Evolutionary conservation across 2,113 vertebrate species (phyloP).

Genomic region (Typhlomys cinereus): DNA sequence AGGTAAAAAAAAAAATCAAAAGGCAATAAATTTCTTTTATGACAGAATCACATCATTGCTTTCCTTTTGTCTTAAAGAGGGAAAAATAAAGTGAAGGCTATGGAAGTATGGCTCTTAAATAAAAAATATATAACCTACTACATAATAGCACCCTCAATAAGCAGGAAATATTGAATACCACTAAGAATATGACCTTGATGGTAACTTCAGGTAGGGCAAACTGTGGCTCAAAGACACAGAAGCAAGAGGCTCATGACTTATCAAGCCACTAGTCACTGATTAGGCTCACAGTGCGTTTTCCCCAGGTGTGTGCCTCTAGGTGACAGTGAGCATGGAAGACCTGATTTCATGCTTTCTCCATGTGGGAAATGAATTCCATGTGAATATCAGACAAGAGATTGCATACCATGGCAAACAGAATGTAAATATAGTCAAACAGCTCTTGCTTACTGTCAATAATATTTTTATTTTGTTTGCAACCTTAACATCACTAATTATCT

Average conservation of each 20-base stretch:
- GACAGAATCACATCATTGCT: not conserved
- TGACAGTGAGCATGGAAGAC: not conserved
- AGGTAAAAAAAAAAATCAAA: not conserved
- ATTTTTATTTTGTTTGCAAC: conserved; percentile 15
- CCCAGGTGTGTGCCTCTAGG: not conserved
- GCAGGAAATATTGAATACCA: accelerated
- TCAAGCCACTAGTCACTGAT: not conserved
- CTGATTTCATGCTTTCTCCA: not conserved
- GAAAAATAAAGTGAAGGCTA: not conserved
- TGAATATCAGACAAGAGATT: not conserved
- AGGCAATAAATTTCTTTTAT: not conserved
- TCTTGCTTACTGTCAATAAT: not conserved
- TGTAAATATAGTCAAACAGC: not conserved
- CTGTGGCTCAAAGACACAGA: not conserved
- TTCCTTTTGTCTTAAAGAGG: not conserved
- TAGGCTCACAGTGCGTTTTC: accelerated
- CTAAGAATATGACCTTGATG: not conserved
- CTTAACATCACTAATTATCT: conserved; percentile 40
- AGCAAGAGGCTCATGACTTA: not conserved
- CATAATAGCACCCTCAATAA: not conserved
- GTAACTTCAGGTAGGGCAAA: not conserved
- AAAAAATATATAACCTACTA: not conserved
- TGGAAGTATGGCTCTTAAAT: not conserved
- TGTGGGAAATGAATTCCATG: not conserved
- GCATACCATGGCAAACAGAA: not conserved